Evolutionary conservation across 2,797 vertebrate genomes (phyloP).

Genomic region (Catostomus latipinnis): DNA sequence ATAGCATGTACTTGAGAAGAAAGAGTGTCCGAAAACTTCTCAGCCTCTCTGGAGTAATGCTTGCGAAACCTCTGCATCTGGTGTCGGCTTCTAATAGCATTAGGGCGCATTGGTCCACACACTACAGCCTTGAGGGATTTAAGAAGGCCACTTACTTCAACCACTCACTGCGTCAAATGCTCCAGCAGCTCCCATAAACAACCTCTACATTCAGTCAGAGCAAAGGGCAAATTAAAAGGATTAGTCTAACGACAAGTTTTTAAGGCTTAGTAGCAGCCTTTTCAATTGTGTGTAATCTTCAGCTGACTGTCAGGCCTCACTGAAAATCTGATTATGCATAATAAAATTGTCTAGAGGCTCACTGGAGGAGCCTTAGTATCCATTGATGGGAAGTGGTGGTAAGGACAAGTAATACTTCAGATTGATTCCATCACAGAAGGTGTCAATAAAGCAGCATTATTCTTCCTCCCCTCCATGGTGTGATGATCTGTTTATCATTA

Average conservation of each 20-base stretch:
- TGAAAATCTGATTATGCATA: conserved; percentile 60
- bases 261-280: conserved; percentile 50
- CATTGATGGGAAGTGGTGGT: conserved; percentile 51
- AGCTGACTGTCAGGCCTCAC: conserved; percentile 50
- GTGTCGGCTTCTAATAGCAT: conserved; percentile 56
- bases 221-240: conserved; percentile 49
- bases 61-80: conserved; percentile 39
- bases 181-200: conserved; percentile 20
- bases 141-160: conserved; percentile 40
- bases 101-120: conserved; percentile 39
- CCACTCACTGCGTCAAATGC: conserved; percentile 38
- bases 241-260: conserved; percentile 49
- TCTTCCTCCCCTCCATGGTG: conserved; percentile 1
- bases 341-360: conserved; percentile 57
- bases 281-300: conserved; percentile 49
- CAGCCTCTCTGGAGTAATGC: conserved; percentile 17
- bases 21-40: conserved; percentile 19
- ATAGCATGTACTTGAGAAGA: conserved; percentile 6
- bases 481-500: conserved; percentile 43
- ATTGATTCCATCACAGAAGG: conserved; percentile 55
- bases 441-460: conserved; percentile 51
- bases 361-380: conserved; percentile 54
- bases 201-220: conserved; percentile 24
- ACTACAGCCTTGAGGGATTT: conserved; percentile 49
- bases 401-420: conserved; percentile 54